Base-by-base conservation (phyloP, 1,140 invertebrate species). In the Plodia interpunctella region DNA sequence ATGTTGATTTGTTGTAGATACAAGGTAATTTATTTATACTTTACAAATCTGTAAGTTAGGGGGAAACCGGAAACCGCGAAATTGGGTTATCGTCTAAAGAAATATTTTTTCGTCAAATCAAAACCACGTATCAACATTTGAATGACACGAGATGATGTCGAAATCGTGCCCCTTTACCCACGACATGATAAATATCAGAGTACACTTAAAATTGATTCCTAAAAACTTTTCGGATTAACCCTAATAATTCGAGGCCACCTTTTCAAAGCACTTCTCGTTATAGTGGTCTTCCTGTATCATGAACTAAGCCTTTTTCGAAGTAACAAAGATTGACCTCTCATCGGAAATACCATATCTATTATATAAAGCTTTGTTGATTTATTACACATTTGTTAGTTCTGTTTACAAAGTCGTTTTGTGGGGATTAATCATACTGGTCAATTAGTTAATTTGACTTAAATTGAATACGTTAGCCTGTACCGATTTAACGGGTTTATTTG, bases 341-440 rank as follows among this genome's bases (percentile, higher is more conserved):
- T 15, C 38, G 38, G 38, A 44, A 44, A 44, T 44, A 15, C 38
- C 38, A 15, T 44, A 44, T n/a, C 38, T 44, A 44, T 44, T 44
- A 44, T n/a, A n/a, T 44, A 6, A 6, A 44, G 5, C 38, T 44
- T 5, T 44, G 5, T 44, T 44, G n/a, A 44, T 44, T 32, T 44
- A 44, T 44, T 44, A 44, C 13, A 44, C n/a, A 44, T 44, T 44
- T 44, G 13, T 44, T 44, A 44, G 13, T 17, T 44, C 38, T 44
- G 38, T 15, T 44, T 15, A 44, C 38, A 44, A 44, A 44, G 13
- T 44, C n/a, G 10, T 44, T 44, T n/a, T 44, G 13, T 15, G 10
- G n/a, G 13, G n/a, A 44, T 44, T 15, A 44, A 15, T 44, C 15
- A 44, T 17, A 15, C 38, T 6, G 38, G 38, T 44, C 38, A 44